Percentiles rank a stretch among this genome's conserved stretches.
Evolutionary conservation across 2,888 invertebrate genomes (phyloP).

Genomic region (Troilus luridus): DNA sequence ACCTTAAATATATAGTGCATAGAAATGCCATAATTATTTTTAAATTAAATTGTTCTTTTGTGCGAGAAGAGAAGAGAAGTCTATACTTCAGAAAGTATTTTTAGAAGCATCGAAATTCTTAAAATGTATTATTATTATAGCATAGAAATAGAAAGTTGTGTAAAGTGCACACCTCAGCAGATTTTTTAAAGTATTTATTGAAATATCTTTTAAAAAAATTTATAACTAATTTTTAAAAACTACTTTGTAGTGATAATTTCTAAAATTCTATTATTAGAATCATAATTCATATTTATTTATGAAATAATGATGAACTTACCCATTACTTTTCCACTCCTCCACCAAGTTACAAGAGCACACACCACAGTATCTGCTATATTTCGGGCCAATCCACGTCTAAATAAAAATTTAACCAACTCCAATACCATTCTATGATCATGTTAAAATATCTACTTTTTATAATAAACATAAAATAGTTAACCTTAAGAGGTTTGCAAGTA

Average conservation of each 20-base stretch:
- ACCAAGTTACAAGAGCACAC: conserved; percentile 63
- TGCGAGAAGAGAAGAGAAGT: too few relatives aligned
- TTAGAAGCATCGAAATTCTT: too few relatives aligned
- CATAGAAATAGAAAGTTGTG: too few relatives aligned
- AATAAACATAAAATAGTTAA: conserved; percentile 51
- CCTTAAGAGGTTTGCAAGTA: background rate
- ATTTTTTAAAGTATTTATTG: too few relatives aligned
- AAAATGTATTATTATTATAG: too few relatives aligned
- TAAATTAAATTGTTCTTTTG: too few relatives aligned
- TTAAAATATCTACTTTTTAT: conserved; percentile 57
- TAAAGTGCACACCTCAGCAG: too few relatives aligned
- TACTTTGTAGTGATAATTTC: background rate
- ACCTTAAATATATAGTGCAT: too few relatives aligned
- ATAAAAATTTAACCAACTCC: conserved; percentile 59
- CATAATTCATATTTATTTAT: conserved; percentile 30
- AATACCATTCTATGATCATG: conserved; percentile 55
- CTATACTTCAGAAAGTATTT: too few relatives aligned
- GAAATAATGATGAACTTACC: conserved; percentile 57
- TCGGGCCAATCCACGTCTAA: conserved; percentile 63
- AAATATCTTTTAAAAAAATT: too few relatives aligned
- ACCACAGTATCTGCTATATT: conserved; percentile 62
- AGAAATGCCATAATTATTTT: too few relatives aligned
- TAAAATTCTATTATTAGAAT: background rate
- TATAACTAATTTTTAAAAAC: background rate
- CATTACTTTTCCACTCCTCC: conserved; percentile 63